Evolutionary conservation across 2,113 vertebrate species (phyloP).

Genomic region (Pituophis catenifer): DNA sequence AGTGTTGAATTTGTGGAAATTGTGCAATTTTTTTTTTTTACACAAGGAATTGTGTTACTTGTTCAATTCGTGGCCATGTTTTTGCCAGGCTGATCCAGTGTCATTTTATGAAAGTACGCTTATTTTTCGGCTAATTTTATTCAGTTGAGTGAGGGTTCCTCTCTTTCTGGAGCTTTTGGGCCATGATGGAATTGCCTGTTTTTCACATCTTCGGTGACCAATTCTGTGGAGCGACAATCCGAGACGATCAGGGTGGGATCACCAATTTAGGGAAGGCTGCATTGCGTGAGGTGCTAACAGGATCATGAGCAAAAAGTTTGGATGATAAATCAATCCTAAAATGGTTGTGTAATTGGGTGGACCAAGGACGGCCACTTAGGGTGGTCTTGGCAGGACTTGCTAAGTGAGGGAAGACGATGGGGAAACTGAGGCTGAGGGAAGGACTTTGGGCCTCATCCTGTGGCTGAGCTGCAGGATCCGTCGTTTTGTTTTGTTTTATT

Average conservation of each 20-base stretch:
- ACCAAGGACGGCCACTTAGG: neutral
- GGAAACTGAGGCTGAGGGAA: neutral
- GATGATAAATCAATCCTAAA: neutral
- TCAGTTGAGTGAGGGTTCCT: neutral
- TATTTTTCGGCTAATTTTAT: neutral
- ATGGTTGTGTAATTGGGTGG: neutral
- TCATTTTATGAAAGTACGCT: neutral
- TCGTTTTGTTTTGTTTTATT: too few relatives aligned
- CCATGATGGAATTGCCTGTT: rapidly evolving
- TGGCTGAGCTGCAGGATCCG: neutral
- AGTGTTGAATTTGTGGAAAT: neutral
- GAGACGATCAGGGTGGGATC: neutral
- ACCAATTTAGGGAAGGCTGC: neutral
- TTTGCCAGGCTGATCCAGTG: neutral
- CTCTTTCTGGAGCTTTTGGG: neutral
- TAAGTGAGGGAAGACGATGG: neutral
- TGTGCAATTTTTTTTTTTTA: neutral
- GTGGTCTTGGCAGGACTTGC: neutral
- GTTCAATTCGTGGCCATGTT: neutral
- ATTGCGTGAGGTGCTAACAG: neutral
- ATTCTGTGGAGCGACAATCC: neutral
- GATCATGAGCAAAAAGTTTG: neutral
- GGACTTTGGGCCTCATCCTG: neutral
- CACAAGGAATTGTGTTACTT: neutral
- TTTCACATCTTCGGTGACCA: neutral